A percentile compares a stretch with the other conserved stretches of the same genome.
Evolutionary conservation across 1,140 invertebrate species (phyloP).

Genomic region (Lutraria rhynchaena): DNA sequence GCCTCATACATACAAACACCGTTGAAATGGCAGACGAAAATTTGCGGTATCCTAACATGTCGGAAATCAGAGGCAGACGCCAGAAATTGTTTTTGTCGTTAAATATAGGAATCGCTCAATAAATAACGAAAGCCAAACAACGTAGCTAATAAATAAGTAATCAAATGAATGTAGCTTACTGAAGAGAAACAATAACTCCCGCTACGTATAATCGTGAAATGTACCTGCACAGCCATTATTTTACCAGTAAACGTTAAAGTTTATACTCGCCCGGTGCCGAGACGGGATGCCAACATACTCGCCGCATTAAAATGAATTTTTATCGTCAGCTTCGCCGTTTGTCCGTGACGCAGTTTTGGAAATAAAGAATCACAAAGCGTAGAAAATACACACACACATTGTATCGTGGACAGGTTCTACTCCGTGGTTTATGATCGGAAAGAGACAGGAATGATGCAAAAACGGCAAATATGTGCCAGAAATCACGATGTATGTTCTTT

Average conservation of each 20-base stretch:
- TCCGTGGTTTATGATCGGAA: conserved; percentile 32
- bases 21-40: too few species aligned
- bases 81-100: conserved; percentile 54
- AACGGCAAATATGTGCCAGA: conserved; percentile 52
- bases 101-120: conserved; percentile 44
- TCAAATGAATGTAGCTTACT: conserved; percentile 36
- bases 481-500: conserved; percentile 46
- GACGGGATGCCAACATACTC: conserved; percentile 15
- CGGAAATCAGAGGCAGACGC: conserved; percentile 15
- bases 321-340: conserved; percentile 8
- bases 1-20: too few species aligned
- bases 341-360: conserved; percentile 17
- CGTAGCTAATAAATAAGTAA: conserved; percentile 38
- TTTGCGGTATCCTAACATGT: conserved; percentile 1
- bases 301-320: conserved; percentile 29
- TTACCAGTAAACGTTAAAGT: conserved; percentile 4
- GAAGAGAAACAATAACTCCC: conserved; percentile 43
- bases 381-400: too few species aligned
- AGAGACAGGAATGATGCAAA: conserved; percentile 26
- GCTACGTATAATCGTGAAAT: conserved; percentile 38
- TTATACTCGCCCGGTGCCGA: conserved; percentile 11
- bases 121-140: conserved; percentile 52
- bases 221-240: conserved; percentile 44
- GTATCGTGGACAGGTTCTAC: conserved; percentile 11
- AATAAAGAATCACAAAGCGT: background rate